Evolutionary conservation across 1,140 invertebrate genomes (phyloP), one percentile per base, ranked within the genome.

Genomic region (Theocolax elegans): DNA sequence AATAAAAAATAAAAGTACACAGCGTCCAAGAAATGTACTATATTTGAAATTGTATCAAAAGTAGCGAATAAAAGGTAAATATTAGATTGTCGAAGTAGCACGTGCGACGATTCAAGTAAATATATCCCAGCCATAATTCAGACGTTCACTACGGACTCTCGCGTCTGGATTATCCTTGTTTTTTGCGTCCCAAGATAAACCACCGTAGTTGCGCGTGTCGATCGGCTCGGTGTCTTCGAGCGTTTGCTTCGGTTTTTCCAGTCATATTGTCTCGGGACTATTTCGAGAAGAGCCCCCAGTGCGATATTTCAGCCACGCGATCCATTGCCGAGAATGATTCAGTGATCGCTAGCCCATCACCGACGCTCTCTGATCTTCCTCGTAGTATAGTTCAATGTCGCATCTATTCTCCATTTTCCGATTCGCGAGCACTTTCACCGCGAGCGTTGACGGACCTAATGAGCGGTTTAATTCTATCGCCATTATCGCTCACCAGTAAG

Each of bases 241-340:
- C 19, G 8, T 2, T 21, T 21, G 46, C 19, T 3, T 49, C 17
- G n/a, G 10, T 9, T 21, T 63, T 31, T 63, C 21, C 35, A 51
- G 31, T 25, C 8, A 75, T 79, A 81, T 81, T 81, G 76, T 81
- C 74, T 40, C 38, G 42, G 2, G 75, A 82, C 81, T 85, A 85
- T 84, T 85, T 84, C 75, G 71, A 82, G 81, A 79, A n/a, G 70
- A 66, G 69, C 8, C 8, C n/a, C n/a, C n/a, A n/a, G n/a, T n/a
- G n/a, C n/a, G n/a, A n/a, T n/a, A 51, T 72, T 76, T 81, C 82
- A 83, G 83, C 82, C 83, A 82, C 75, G 75, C 82, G 77, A 84
- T 82, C 81, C 82, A 84, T 84, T 81, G 83, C 78, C 77, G 81
- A 81, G 82, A 80, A 82, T 84, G 83, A 84, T 84, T 84, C 81